Conservation (phyloP, 2,888 invertebrate genomes). For the Acronicta alni region DNA sequence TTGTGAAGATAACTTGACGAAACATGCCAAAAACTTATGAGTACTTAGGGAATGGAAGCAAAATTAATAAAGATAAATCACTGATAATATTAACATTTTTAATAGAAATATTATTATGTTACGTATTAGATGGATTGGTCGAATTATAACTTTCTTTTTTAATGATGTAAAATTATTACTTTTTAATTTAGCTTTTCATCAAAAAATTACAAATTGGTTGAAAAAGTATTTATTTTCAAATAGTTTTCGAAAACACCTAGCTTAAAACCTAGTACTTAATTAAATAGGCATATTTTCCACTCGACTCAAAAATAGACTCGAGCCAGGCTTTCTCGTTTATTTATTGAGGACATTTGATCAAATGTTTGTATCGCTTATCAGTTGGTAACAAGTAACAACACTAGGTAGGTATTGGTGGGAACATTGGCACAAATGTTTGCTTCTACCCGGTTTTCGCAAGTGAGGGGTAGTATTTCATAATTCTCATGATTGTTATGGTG, state of each 20-base stretch:
- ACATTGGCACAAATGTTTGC: conserved; percentile 1
- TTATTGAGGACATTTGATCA: conserved; percentile 9
- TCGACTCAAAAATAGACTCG: not conserved
- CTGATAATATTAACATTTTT: conserved; percentile 2
- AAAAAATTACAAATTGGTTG: no score
- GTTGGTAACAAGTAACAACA: not conserved
- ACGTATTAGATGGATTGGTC: conserved; percentile 9
- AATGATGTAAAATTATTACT: not conserved
- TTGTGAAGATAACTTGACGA: not conserved
- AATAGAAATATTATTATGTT: conserved; percentile 1
- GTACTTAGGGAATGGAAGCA: not conserved
- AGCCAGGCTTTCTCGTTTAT: not conserved
- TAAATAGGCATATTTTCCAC: not conserved
- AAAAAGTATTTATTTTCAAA: no score
- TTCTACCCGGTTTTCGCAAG: conserved; percentile 6
- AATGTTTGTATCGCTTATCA: conserved; percentile 10
- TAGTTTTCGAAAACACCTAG: no score
- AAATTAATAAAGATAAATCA: conserved; percentile 16
- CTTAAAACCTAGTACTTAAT: no score
- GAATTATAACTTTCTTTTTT: not conserved
- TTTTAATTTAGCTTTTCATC: no score
- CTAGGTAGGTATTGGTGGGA: not conserved
- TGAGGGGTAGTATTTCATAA: conserved; percentile 41
- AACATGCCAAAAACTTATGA: conserved; percentile 3
- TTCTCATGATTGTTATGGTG: conserved; percentile 45